These are phyloP conservation scores for Gnathonemus echidnorhynchus DNA, from an alignment of 2,113 vertebrate genomes.

Conservation along the genomic window DNA sequence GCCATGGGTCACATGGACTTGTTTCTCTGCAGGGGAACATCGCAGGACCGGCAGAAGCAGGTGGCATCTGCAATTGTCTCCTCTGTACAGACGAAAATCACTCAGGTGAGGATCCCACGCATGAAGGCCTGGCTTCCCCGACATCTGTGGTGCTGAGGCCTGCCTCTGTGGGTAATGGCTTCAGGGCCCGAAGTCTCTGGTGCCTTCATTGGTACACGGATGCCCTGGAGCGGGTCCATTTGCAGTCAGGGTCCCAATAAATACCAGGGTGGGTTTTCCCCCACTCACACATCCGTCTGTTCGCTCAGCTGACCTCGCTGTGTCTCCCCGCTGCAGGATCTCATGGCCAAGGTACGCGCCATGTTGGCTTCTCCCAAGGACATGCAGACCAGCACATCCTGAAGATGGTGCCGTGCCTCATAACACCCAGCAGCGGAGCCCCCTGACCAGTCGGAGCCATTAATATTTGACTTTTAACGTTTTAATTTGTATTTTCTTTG, in stretches of 20 bases:
- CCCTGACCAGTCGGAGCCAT: constrained; percentile 23
- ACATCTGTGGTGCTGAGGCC: background rate
- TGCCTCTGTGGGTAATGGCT: background rate
- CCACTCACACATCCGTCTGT: constrained; percentile 11
- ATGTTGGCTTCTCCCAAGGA: constrained; percentile 96
- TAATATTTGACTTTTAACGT: constrained; percentile 12
- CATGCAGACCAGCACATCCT: constrained; percentile 79
- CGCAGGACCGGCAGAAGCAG: constrained; percentile 90
- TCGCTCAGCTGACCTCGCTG: background rate
- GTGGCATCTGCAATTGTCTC: constrained; percentile 91
- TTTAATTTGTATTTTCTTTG: background rate
- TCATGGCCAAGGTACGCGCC: constrained; percentile 97
- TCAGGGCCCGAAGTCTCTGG: background rate
- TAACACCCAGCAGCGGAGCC: constrained; percentile 24
- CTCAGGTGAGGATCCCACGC: constrained; percentile 72
- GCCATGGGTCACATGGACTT: constrained; percentile 8
- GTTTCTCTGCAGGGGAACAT: constrained; percentile 65
- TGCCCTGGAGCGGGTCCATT: background rate
- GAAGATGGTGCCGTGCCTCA: constrained; percentile 42
- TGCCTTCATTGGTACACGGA: background rate
- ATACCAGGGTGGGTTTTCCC: background rate
- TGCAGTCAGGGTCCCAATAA: background rate
- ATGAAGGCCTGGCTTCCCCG: too few species aligned
- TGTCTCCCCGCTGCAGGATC: constrained; percentile 66
- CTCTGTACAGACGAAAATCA: constrained; percentile 96